Percentiles rank a stretch among this genome's conserved stretches.
Evolutionary conservation across 2,797 vertebrate genomes (phyloP).

Genomic region (Fistularia tabacaria): DNA sequence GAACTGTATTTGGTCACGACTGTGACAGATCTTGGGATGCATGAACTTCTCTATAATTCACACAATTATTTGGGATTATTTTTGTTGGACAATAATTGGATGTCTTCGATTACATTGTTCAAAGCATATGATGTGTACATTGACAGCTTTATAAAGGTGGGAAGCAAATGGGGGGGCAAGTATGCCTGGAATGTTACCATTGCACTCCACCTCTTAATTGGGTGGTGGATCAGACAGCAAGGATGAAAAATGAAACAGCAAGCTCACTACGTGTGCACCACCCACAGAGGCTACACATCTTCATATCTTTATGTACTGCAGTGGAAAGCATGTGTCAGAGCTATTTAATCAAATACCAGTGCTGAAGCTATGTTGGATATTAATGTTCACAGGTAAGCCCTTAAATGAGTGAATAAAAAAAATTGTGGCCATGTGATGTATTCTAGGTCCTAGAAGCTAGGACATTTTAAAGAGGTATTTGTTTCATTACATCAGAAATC

Average conservation of each 20-base stretch:
- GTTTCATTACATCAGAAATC: too few species aligned
- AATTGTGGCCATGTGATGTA: too few species aligned
- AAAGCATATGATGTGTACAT: not conserved
- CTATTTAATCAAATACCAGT: too few species aligned
- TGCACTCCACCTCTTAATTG: conserved; percentile 61
- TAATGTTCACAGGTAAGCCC: too few species aligned
- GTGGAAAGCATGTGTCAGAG: conserved; percentile 7
- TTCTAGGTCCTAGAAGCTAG: too few species aligned
- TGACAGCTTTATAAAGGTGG: not conserved
- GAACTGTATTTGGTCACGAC: too few species aligned
- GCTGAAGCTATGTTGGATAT: too few species aligned
- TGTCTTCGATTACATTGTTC: not conserved
- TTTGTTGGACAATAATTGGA: too few species aligned
- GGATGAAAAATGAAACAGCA: conserved; percentile 60
- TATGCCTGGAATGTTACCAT: conserved; percentile 67
- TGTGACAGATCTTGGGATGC: not conserved
- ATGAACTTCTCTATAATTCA: not conserved
- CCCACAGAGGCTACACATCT: conserved; percentile 37
- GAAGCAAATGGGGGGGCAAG: conserved; percentile 57
- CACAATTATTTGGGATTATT: not conserved
- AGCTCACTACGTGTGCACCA: conserved; percentile 51
- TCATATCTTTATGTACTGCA: conserved; percentile 6
- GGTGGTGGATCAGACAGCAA: conserved; percentile 57
- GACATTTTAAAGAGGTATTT: too few species aligned
- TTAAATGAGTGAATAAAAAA: too few species aligned